Percentiles rank a stretch among this genome's conserved stretches.
phyloP scores from a whole-genome alignment of 2,797 vertebrate species.

The Karalla daura region DNA sequence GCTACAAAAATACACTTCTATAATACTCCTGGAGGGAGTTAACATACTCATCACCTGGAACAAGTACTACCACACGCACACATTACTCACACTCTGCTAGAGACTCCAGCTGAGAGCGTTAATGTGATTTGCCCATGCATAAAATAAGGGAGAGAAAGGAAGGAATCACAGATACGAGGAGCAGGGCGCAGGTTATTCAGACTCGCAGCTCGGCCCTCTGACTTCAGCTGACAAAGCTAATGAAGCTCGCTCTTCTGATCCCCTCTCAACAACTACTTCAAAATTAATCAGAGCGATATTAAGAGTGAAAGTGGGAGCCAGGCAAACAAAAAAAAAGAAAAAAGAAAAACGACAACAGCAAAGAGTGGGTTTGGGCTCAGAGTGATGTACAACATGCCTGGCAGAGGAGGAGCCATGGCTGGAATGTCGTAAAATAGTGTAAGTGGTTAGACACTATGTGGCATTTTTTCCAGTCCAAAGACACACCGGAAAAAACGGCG shows the following conservation, averaged over 20 bases:
- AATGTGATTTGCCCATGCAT: constrained; percentile 79
- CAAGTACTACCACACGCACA: constrained; percentile 53
- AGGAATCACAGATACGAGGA: constrained; percentile 34
- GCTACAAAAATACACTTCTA: constrained; percentile 56
- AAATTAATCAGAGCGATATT: too few relatives aligned
- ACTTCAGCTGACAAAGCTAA: constrained; percentile 61
- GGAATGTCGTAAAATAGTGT: constrained; percentile 24
- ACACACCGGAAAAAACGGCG: neutral
- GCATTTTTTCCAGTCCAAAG: neutral
- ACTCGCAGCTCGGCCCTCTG: constrained; percentile 47
- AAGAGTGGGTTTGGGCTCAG: constrained; percentile 6
- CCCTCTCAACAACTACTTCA: constrained; percentile 15
- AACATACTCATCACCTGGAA: constrained; percentile 65
- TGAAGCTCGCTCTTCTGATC: constrained; percentile 45
- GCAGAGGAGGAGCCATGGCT: constrained; percentile 21
- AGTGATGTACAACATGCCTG: constrained; percentile 9
- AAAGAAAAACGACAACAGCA: neutral
- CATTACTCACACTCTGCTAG: constrained; percentile 65
- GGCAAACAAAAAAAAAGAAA: too few relatives aligned
- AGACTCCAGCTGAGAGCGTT: constrained; percentile 66
- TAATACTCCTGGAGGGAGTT: constrained; percentile 43
- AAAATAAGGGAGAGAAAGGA: constrained; percentile 62
- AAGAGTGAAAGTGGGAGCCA: too few relatives aligned
- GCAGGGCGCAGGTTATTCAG: constrained; percentile 47
- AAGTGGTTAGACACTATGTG: neutral